These are phyloP conservation scores for Herpailurus yagouaroundi DNA, from an alignment of 2,113 vertebrate species.

Conservation along the genomic window DNA sequence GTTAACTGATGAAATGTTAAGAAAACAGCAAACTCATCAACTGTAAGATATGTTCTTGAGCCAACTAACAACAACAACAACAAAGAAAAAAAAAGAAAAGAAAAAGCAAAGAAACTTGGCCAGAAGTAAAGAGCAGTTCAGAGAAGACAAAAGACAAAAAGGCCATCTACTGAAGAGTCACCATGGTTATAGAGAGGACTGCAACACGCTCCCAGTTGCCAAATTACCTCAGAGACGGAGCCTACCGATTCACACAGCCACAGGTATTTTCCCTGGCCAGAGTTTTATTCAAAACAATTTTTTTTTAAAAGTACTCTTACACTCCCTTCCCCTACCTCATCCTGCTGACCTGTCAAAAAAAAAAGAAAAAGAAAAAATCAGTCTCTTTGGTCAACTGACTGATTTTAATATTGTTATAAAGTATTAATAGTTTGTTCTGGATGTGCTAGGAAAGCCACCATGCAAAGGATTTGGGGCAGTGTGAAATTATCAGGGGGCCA, in stretches of 20 bases:
- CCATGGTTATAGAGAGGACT: background rate
- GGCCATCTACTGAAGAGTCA: background rate
- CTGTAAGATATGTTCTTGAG: constrained; percentile 4
- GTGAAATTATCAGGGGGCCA: background rate
- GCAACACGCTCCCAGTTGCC: background rate
- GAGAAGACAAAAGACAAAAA: background rate
- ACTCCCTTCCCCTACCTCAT: background rate
- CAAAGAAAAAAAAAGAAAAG: background rate
- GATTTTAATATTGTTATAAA: constrained; percentile 45
- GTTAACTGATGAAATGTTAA: constrained; percentile 47
- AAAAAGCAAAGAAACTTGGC: background rate
- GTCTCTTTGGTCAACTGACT: background rate
- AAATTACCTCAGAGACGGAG: background rate
- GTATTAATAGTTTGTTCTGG: background rate
- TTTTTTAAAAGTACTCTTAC: background rate
- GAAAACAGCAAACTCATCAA: constrained; percentile 63
- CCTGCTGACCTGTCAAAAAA: background rate
- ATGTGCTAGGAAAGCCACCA: background rate
- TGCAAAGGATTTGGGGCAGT: background rate
- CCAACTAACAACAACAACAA: constrained; percentile 48
- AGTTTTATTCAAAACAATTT: constrained; percentile 26
- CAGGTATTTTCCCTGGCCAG: background rate
- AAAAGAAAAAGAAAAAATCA: background rate
- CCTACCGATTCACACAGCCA: background rate
- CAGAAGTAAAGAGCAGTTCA: background rate